Evolutionary conservation across 2,888 invertebrate species (phyloP), one percentile per base, ranked within the genome.

Genomic region (Argynnis bischoffii): DNA sequence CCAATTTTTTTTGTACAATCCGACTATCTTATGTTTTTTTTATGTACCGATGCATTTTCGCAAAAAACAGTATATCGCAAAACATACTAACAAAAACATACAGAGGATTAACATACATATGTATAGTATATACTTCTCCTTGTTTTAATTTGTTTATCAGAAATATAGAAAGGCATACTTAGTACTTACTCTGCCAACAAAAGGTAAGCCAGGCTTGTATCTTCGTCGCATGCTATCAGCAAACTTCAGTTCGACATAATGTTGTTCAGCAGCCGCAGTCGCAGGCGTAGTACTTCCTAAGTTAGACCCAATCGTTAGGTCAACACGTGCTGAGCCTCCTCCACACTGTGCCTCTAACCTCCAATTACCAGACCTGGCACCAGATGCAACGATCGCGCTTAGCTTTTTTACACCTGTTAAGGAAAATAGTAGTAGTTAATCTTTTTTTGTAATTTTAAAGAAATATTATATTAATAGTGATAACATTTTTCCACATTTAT

Each of bases 161-260:
- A 2, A 26, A 26, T 26, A 26, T 59, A 11, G 3, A 50, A 14
- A 6, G 5, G 26, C 50, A n/a, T 48, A 84, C 90, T 88, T 77
- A 95, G 15, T 48, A 84, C 90, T 88, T 77, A 95, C 95, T 87
- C 95, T 93, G 75, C 95, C 95, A 67, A 94, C 93, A 80, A 95
- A 95, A 8, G 95, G 95, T 65, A 95, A 82, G 50, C 95, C 95
- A 47, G 95, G 95, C 75, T 95, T 95, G 83, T 95, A 95, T 55
- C 95, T 85, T 57, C 95, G 81, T 55, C 95, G 82, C 94, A 95
- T 95, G 78, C 94, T 95, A 64, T 93, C 94, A 60, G 95, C 94
- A 66, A 95, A 95, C 61, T 95, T 84, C 67, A 95, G 85, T 75
- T 95, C 95, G 14, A 95, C 95, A 74, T 94, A 95, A 77, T 95